Conservation (phyloP, 2,113 vertebrate genomes). For the Mixornis gularis region DNA sequence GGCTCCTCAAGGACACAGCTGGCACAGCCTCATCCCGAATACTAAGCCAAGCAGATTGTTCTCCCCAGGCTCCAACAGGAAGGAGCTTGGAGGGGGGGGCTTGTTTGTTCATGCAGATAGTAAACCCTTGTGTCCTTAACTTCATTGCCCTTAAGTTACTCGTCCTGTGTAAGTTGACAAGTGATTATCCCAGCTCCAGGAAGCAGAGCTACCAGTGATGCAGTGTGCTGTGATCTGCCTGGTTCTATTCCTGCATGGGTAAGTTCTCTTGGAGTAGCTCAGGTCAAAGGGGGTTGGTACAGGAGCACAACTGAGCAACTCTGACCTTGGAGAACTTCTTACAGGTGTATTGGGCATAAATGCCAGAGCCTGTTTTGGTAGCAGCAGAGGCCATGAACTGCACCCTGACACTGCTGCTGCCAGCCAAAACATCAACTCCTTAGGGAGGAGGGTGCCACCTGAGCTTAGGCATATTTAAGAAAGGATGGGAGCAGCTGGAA, state of each 20-base stretch:
- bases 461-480: neutral
- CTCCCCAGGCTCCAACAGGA: neutral
- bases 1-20: neutral
- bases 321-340: neutral
- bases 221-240: neutral
- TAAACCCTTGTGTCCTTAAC: neutral
- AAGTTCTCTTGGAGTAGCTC: neutral
- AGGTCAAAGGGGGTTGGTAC: neutral
- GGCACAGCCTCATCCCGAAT: neutral
- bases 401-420: neutral
- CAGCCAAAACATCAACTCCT: neutral
- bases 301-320: neutral
- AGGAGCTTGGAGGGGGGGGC: neutral
- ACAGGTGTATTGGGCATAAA: neutral
- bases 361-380: neutral
- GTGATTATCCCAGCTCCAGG: neutral
- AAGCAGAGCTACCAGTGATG: rapidly evolving
- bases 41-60: neutral
- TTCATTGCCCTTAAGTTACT: neutral
- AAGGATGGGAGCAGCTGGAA: neutral
- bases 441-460: neutral
- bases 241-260: neutral
- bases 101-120: neutral
- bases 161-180: neutral
- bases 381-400: neutral